Conservation (phyloP, 2,888 invertebrate genomes). For the Amblyteles armatorius region DNA sequence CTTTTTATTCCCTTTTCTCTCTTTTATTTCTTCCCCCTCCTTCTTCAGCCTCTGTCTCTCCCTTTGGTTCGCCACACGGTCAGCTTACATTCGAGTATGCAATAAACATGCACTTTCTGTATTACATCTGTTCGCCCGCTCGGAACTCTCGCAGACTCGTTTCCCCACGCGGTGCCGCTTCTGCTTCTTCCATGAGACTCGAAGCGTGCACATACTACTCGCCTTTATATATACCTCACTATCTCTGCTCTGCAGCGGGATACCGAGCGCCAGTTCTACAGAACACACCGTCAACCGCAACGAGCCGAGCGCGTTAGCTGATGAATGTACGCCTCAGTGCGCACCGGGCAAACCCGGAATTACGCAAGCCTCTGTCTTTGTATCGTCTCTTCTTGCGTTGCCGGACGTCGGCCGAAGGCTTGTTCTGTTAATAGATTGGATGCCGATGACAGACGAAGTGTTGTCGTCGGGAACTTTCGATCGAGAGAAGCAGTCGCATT, state of each 20-base stretch:
- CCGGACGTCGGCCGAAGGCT: slow-evolving; percentile 4
- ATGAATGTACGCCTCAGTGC: slow-evolving; percentile 38
- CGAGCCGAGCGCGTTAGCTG: slow-evolving; percentile 26
- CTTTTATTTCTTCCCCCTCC: slow-evolving; percentile 39
- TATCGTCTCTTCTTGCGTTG: slow-evolving; percentile 22
- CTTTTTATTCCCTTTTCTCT: slow-evolving; percentile 44
- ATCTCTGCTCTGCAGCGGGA: slow-evolving; percentile 35
- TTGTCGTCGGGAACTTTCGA: background rate
- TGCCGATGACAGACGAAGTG: background rate
- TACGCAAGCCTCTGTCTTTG: slow-evolving; percentile 40
- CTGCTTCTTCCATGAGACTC: slow-evolving; percentile 35
- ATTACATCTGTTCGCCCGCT: slow-evolving; percentile 71
- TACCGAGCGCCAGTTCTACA: slow-evolving; percentile 22
- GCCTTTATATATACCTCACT: slow-evolving; percentile 20
- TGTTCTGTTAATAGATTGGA: background rate
- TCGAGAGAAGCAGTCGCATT: background rate
- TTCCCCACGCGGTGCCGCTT: slow-evolving; percentile 55
- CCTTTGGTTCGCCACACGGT: slow-evolving; percentile 63
- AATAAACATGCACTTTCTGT: slow-evolving; percentile 75
- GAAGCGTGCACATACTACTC: slow-evolving; percentile 18
- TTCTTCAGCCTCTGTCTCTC: slow-evolving; percentile 41
- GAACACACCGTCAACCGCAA: slow-evolving; percentile 36
- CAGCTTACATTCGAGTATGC: slow-evolving; percentile 72
- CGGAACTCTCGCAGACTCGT: slow-evolving; percentile 57
- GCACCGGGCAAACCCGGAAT: slow-evolving; percentile 40